Evolutionary conservation across 2,113 vertebrate genomes (phyloP).

Genomic region (Pedetes capensis): DNA sequence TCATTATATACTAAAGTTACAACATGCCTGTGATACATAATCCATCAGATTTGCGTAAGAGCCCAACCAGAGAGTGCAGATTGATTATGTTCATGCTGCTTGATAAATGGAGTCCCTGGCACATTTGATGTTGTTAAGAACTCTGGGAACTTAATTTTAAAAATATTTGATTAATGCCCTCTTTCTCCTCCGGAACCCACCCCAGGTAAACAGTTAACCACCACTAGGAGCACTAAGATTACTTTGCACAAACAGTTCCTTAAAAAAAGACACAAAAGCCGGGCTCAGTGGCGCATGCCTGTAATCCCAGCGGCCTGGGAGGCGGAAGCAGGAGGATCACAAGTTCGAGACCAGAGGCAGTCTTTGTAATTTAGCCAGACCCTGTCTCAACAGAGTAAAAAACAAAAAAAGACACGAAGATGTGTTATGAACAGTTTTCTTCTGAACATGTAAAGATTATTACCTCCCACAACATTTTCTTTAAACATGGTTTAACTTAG

Average conservation of each 20-base stretch:
- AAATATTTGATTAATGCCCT: background rate
- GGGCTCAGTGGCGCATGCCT: no score
- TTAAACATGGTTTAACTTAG: constrained; percentile 64
- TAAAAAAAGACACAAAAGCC: no score
- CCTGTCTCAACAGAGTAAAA: no score
- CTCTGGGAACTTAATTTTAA: constrained; percentile 32
- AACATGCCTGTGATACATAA: background rate
- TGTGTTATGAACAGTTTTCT: constrained; percentile 48
- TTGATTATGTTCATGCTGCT: background rate
- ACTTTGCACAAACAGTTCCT: constrained; percentile 40
- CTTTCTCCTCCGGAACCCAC: background rate
- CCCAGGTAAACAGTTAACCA: background rate
- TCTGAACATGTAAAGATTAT: constrained; percentile 33
- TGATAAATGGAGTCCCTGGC: background rate
- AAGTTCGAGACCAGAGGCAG: no score
- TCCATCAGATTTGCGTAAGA: background rate
- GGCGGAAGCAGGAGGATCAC: no score
- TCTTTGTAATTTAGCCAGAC: no score
- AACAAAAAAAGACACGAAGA: background rate
- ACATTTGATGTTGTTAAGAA: constrained; percentile 31
- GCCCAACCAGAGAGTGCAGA: background rate
- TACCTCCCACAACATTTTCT: constrained; percentile 42
- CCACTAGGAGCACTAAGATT: background rate
- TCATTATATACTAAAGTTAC: background rate
- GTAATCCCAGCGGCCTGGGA: no score